These are phyloP conservation scores for Capreolus pygargus DNA, from an alignment of 2,113 vertebrate genomes.

Conservation along the genomic window DNA sequence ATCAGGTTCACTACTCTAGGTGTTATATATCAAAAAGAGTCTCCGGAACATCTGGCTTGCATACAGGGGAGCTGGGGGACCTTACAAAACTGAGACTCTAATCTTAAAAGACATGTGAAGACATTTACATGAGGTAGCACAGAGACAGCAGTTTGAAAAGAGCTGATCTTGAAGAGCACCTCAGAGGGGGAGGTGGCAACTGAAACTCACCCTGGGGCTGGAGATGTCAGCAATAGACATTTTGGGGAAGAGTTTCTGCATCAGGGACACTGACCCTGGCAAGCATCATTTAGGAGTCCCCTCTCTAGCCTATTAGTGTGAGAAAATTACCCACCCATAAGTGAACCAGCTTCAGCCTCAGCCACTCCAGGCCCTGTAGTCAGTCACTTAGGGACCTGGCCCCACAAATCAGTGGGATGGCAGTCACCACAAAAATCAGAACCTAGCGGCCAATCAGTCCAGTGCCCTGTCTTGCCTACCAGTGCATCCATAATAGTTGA, in stretches of 20 bases:
- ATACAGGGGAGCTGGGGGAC: neutral
- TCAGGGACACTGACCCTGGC: neutral
- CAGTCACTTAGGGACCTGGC: neutral
- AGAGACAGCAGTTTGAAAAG: neutral
- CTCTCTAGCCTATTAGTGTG: neutral
- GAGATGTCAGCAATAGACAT: neutral
- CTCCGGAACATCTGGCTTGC: neutral
- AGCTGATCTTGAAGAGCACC: neutral
- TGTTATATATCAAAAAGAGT: neutral
- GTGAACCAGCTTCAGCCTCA: neutral
- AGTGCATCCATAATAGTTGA: neutral
- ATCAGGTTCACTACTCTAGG: neutral
- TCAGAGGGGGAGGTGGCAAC: neutral
- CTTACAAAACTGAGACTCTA: neutral
- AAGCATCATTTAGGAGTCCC: neutral
- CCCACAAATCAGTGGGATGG: neutral
- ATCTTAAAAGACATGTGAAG: neutral
- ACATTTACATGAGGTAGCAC: neutral
- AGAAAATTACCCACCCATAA: neutral
- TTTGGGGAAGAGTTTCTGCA: neutral
- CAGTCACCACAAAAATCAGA: neutral
- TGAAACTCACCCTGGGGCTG: neutral
- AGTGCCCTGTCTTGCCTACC: neutral
- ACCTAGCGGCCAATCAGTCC: neutral
- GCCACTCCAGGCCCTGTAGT: neutral